Evolutionary conservation across 2,113 vertebrate species (phyloP), one percentile per base, ranked within the genome.

Genomic region (Propithecus coquereli): DNA sequence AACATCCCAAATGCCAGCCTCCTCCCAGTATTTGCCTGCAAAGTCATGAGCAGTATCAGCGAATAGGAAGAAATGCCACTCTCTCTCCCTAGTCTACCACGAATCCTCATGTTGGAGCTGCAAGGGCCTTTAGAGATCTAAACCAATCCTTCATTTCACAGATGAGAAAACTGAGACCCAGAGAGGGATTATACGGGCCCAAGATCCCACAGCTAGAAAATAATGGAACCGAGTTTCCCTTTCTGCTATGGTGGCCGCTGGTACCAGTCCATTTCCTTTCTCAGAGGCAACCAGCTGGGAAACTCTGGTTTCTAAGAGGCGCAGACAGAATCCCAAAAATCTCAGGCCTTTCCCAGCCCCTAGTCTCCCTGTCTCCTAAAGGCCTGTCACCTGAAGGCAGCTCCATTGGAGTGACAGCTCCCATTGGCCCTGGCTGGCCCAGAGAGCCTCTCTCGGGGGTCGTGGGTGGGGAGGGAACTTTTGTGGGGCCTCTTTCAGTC

Each of bases 261-360:
- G 16, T 5, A 12, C 11, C n/a, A 27, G 74, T 8, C 43, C 45
- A 77, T 50, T 34, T 57, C 89, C 85, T 57, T 86, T 63, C 43
- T 50, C 32, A 9, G 66, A 82, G 81, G 40, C 83, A 57, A 37
- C 89, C 22, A 57, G 27, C 90, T 90, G 81, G 52, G 89, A 93
- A 92, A 77, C 45, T 54, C 87, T 76, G 92, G 96, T 97, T 96
- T 95, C 97, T 66, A 97, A 89, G 96, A 85, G 84, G 93, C 95
- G 82, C 65, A 65, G 40, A 45, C 80, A 96, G 97, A 92, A 97
- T 97, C 80, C 76, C 90, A 96, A 94, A 87, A 82, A 94, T 97
- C 80, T 94, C 87, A 89, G 94, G 74, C 93, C 87, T 87, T 84
- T 74, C 66, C 83, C 54, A 95, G 93, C 73, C 81, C 16, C 12